Evolutionary conservation across 2,113 vertebrate genomes (phyloP), one percentile per base, ranked within the genome.

Genomic region (Hiodon tergisus): DNA sequence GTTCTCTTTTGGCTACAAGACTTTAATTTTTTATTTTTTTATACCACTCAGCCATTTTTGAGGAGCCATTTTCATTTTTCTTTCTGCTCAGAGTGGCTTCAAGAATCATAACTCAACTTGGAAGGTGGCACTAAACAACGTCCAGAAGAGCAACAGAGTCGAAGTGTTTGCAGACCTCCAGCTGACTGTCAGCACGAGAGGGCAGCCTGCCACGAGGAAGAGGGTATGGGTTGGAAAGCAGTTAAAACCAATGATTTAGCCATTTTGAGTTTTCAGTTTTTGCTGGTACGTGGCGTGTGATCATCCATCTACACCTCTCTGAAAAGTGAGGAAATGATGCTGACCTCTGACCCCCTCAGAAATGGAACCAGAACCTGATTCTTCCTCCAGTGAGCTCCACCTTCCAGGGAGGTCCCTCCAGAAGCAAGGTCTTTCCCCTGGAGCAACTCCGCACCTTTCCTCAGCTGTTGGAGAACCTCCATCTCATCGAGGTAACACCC

Each of bases 391-490:
- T 86, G 54, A 86, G 70, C 73, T 70, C 84, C 47, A 73, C 75
- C 0, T 46, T 67, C 7, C 78, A 83, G 67, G 85, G 73, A 52
- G 76, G 55, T 2, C 73, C 60, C 60, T 77, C 61, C 31, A 77
- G 75, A 63, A 88, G 79, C 62, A 88, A 80, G 68, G 65, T 83
- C 53, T 82, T 95, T 67, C 91, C 93, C n/a, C 69, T 95, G 80
- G 92, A 94, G 75, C 91, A 93, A 55, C 78, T 98, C 63, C 82
- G 81, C 61, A 93, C 89, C 3, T 96, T 98, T 67, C 50, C 88
- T 75, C 91, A 96, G 78, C 91, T 99, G 51, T 79, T 98, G 81
- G 73, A 95, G 75, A 96, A 96, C 71, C 89, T 98, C 52, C 90
- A 94, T 71, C 52, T 2, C 6, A 90, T 98, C 78, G 93, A 98